Conservation (phyloP, 2,888 invertebrate species). For the Doris montereyensis region DNA sequence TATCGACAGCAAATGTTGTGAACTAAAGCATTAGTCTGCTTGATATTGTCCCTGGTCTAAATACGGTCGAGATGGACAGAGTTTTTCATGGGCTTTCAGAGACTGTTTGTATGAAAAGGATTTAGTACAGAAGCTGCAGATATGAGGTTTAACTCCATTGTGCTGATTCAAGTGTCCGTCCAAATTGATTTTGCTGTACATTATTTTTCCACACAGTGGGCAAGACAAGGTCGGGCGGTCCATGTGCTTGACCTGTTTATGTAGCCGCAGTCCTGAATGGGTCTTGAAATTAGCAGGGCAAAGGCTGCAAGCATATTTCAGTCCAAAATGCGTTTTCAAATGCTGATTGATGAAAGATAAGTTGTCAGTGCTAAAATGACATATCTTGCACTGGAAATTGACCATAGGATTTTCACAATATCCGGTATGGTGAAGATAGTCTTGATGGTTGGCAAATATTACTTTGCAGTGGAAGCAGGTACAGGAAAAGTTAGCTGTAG, state of each 20-base stretch:
- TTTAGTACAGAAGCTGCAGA: slow-evolving; percentile 37
- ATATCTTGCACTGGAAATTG: slow-evolving; percentile 23
- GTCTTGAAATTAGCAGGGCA: slow-evolving; percentile 32
- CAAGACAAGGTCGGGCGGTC: slow-evolving; percentile 29
- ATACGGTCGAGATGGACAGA: slow-evolving; percentile 12
- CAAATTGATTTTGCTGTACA: slow-evolving; percentile 44
- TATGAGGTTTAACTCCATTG: slow-evolving; percentile 42
- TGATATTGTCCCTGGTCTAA: no score
- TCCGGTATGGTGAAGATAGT: no score
- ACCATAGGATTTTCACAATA: slow-evolving; percentile 18
- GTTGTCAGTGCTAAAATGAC: neutral
- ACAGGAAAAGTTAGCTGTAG: no score
- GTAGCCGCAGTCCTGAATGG: slow-evolving; percentile 30
- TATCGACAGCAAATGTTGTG: no score
- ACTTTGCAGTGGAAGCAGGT: no score
- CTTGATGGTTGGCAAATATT: no score
- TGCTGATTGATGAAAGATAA: neutral
- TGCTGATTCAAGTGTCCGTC: slow-evolving; percentile 46
- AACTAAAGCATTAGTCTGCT: no score
- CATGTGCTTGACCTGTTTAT: slow-evolving; percentile 38
- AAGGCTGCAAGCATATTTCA: neutral
- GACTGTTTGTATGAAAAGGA: slow-evolving; percentile 43
- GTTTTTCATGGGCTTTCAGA: slow-evolving; percentile 40
- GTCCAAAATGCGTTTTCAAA: neutral
- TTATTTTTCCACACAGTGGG: slow-evolving; percentile 44